Base-by-base conservation (phyloP, 1,140 invertebrate genomes). In the Tetragonula clypearis region DNA sequence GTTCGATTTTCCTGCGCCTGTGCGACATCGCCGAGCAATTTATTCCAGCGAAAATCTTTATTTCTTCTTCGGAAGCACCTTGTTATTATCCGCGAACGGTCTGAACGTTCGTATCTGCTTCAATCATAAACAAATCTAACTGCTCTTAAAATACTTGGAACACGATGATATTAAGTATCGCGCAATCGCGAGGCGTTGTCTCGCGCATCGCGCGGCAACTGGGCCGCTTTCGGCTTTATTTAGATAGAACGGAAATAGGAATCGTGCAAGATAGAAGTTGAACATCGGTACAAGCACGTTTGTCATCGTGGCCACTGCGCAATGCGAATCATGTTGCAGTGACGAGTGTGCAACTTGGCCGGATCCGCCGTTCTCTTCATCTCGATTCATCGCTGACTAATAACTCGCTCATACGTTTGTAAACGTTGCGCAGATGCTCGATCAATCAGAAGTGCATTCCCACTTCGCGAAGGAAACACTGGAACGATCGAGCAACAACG, bases 141-240 rank as follows among this genome's bases (percentile, higher is more conserved):
- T 9, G 53, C 19, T 58, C 56, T 58, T 66, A 73, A 86, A 88
- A 91, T 91, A 90, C 90, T 60, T 77, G 72, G 77, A 83, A n/a
- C 77, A 88, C 86, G 81, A 88, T 88, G 69, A 79, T 84, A 65
- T 65, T 56, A 76, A 82, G 82, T 73, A 72, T 83, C 74, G 56
- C 66, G 77, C 60, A 69, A 84, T 85, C 49, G 72, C 65, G 62
- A 30, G 73, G 71, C 72, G 82, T 86, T 87, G 84, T 90, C 80
- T 87, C 88, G 26, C 41, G 41, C 26, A 77, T 84, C 68, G 79
- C 81, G n/a, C 68, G 79, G 82, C 76, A 92, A 92, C 86, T 92
- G 88, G 91, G 89, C 88, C 88, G 89, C 89, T 88, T 92, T 88
- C 90, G 86, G 88, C 90, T 93, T 92, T 92, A 93, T 93, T 92